Evolutionary conservation across 2,888 invertebrate species (phyloP), one percentile per base, ranked within the genome.

Genomic region (Phrixothrix hirtus): DNA sequence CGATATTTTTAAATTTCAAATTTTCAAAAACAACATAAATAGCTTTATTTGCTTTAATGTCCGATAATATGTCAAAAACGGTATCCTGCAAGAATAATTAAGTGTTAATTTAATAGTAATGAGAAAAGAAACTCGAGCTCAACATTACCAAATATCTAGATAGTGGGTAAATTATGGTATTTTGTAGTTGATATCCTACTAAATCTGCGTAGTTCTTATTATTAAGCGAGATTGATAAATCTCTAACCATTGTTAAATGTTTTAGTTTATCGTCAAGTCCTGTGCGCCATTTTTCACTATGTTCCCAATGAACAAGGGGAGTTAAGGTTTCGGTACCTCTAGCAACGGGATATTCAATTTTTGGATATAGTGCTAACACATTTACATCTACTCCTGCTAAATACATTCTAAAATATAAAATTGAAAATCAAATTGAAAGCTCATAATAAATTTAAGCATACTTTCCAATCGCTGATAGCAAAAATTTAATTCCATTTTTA

Each of bases 241-340:
- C 70, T 54, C 66, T 65, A 9, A 73, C 69, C 48, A 71, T 73
- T 15, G 67, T 65, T 14, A 68, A 38, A n/a, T 69, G 67, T 48
- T 69, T 69, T 2, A 72, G 56, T 48, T 70, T 70, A 10, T 74
- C 72, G 59, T 73, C 72, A 13, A 71, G 47, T 11, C 71, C 72
- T 10, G 70, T 69, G 35, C 85, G 78, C 90, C 90, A 92, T 55
- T 86, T 85, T 58, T 88, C 88, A 21, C 84, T 82, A 67, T 96
- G 95, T 66, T 96, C 93, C 95, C 95, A 96, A 55, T 84, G 83
- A 6, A 95, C 83, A 1, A 91, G 76, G 11, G 92, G 87, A 0
- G 91, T 82, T 32, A 95, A 79, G 84, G 89, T 89, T 0, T 91
- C 88, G 0, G 96, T 96, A 1, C 89, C 88, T 17, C 87, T 82